phyloP scores from a whole-genome alignment of 1,140 invertebrate species.

The Mactra quadrangularis region DNA sequence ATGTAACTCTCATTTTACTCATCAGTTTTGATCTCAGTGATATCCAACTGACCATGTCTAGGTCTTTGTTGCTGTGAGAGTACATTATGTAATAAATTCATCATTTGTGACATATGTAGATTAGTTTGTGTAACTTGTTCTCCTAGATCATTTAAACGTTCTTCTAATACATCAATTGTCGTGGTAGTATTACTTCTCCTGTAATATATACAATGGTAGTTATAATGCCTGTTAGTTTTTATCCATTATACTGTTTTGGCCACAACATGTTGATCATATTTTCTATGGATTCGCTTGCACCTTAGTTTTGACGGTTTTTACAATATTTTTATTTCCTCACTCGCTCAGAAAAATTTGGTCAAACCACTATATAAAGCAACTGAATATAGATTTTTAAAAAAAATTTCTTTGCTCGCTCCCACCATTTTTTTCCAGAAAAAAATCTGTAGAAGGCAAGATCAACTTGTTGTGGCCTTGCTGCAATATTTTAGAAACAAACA shows the following conservation, averaged over 20 bases:
- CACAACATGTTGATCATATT: not conserved
- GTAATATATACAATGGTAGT: not conserved
- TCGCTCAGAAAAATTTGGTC: too few species aligned
- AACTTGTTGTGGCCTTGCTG: too few species aligned
- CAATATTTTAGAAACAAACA: too few species aligned
- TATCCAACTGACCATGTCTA: not conserved
- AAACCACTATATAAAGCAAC: too few species aligned
- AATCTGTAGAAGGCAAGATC: too few species aligned
- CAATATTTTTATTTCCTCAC: too few species aligned
- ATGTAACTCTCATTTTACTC: too few species aligned
- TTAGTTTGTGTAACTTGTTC: constrained; percentile 49
- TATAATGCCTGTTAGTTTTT: not conserved
- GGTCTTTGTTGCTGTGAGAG: constrained; percentile 13
- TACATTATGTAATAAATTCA: constrained; percentile 56
- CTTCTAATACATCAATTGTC: constrained; percentile 29
- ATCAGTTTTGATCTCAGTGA: too few species aligned
- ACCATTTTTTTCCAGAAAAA: too few species aligned
- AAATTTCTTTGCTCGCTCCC: too few species aligned
- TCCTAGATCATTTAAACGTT: constrained; percentile 59
- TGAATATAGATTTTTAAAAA: not conserved
- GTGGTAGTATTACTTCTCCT: not conserved
- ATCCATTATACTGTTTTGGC: not conserved
- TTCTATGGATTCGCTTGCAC: too few species aligned
- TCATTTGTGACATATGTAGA: constrained; percentile 57
- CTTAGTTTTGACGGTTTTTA: too few species aligned